These are phyloP conservation scores for Trididemnum nubilum DNA, from an alignment of 23 tunicate species.

Conservation along the genomic window DNA sequence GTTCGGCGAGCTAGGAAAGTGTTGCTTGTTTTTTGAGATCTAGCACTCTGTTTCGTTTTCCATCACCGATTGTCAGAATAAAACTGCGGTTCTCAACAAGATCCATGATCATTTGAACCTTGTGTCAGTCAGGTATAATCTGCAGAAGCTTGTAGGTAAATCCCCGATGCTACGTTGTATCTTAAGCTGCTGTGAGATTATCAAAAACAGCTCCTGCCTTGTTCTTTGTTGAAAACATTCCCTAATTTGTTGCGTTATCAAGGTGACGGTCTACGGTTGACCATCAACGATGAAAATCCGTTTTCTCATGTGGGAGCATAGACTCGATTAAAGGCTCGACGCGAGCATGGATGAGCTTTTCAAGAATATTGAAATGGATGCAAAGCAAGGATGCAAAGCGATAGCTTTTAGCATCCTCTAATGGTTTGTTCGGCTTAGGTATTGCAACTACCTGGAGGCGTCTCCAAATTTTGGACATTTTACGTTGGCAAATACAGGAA, in stretches of 20 bases:
- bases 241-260: conserved; percentile 18
- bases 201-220: neutral
- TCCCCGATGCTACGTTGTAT: conserved; percentile 16
- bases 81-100: conserved; percentile 33
- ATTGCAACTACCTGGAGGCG: conserved; percentile 35
- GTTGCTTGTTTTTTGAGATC: conserved; percentile 26
- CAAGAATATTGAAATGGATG: conserved; percentile 22
- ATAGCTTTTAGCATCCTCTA: too few species aligned
- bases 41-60: conserved; percentile 31
- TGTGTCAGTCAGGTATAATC: conserved; percentile 25
- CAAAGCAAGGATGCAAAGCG: conserved; percentile 21
- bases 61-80: conserved; percentile 23
- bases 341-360: conserved; percentile 21
- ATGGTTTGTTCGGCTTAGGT: conserved; percentile 32
- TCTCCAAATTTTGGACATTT: conserved; percentile 33
- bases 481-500: conserved; percentile 20
- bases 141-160: conserved; percentile 29
- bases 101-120: conserved; percentile 40
- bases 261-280: conserved; percentile 18
- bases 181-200: conserved; percentile 15
- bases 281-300: conserved; percentile 1
- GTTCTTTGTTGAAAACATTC: conserved; percentile 8
- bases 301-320: conserved; percentile 16
- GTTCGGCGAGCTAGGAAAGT: neutral
- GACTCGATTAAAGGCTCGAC: conserved; percentile 20